Evolutionary conservation across 2,888 invertebrate genomes (phyloP), one percentile per base, ranked within the genome.

Genomic region (Drosophila eohydei): DNA sequence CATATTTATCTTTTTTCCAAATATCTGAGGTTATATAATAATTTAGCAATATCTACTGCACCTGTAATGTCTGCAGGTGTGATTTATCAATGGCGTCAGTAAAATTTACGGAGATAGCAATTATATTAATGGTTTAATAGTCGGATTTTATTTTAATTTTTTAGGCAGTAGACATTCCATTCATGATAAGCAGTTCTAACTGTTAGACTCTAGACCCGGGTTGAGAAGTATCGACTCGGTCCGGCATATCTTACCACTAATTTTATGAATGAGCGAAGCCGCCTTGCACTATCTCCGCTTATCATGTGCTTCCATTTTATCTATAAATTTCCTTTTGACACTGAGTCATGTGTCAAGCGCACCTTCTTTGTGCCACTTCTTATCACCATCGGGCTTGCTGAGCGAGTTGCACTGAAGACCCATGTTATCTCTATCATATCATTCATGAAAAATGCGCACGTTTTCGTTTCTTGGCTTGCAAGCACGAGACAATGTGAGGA

Each of bases 251-350:
- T 74, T 8, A 16, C 34, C n/a, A 12, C 40, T 36, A 58, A 16
- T 32, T 64, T 67, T 67, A 59, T 78, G 76, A 80, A 79, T 77
- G 80, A 58, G 61, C 26, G 16, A 21, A 21, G 12, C 4, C 0
- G 40, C 26, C 21, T 30, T n/a, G 8, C 14, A 11, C 16, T 56
- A 43, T 6, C 34, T 26, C 2, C 3, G 14, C 38, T 40, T 21
- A 30, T 62, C 44, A 57, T 30, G 36, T 58, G 58, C 16, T n/a
- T 50, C 11, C 16, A 12, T 36, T 4, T 69, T 54, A 67, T 50
- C 51, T 48, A 14, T 3, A 3, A 30, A 21, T 41, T 79, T 46
- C 38, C 43, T 51, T 60, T 56, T 16, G 2, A 9, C 11, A 8
- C 43, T 77, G 65, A 77, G 48, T 80, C 75, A 72, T 50, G 54